Percentiles rank a stretch among this genome's conserved stretches.
Evolutionary conservation across 2,888 invertebrate species (phyloP).

Genomic region (Osmoderma eremita): DNA sequence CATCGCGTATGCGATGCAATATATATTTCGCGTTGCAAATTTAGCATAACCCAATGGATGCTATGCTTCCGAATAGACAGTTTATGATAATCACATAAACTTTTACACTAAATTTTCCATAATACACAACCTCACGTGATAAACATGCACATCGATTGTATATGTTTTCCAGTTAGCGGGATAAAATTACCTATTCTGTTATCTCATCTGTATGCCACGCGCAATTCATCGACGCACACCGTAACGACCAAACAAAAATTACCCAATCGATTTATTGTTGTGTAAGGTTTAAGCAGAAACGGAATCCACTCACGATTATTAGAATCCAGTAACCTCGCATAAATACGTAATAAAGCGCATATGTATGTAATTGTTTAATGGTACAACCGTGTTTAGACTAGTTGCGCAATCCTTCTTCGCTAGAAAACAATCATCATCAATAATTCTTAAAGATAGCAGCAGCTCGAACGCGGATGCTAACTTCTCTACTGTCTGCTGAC

Average conservation of each 20-base stretch:
- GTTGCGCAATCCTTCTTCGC: not conserved
- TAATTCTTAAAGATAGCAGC: slow-evolving; percentile 17
- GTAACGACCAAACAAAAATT: not conserved
- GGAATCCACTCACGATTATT: not conserved
- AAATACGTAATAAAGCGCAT: slow-evolving; percentile 16
- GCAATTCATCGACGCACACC: too few species aligned
- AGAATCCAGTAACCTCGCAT: slow-evolving; percentile 30
- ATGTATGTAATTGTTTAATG: not conserved
- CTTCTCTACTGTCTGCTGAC: not conserved
- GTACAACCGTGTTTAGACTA: slow-evolving; percentile 2
- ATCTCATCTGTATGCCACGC: too few species aligned
- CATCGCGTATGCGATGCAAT: too few species aligned
- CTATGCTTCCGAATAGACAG: too few species aligned
- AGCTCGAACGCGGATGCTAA: not conserved
- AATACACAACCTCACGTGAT: too few species aligned
- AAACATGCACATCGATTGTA: too few species aligned
- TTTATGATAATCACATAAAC: too few species aligned
- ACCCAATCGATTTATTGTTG: slow-evolving; percentile 3
- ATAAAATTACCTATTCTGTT: too few species aligned
- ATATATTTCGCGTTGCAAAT: too few species aligned
- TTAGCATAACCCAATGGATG: too few species aligned
- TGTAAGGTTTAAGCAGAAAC: not conserved
- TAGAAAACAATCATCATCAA: slow-evolving; percentile 8
- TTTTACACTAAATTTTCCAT: too few species aligned
- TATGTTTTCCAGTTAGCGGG: too few species aligned